phyloP scores from a whole-genome alignment of 2,888 invertebrate genomes.

The Sinelater perroti region DNA sequence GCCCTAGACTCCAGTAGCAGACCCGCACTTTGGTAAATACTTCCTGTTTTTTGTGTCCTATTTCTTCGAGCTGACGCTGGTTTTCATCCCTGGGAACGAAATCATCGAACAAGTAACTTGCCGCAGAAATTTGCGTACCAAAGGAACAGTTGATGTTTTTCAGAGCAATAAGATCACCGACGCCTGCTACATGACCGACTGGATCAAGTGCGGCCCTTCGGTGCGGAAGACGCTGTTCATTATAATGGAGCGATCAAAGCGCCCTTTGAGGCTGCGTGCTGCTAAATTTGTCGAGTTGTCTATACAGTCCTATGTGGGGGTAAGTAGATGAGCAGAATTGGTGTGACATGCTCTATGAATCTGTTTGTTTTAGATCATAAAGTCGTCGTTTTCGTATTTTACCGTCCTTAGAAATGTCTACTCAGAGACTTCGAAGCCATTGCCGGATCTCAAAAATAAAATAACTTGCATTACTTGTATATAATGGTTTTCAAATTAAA shows the following conservation, averaged over 20 bases:
- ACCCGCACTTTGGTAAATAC: not conserved
- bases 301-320: not conserved
- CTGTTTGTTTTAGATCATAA: not conserved
- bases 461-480: too few species aligned
- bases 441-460: too few species aligned
- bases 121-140: not conserved
- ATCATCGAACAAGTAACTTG: not conserved
- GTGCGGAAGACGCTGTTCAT: not conserved
- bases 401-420: not conserved
- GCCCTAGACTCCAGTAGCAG: not conserved
- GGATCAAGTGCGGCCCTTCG: not conserved
- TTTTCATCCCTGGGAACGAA: not conserved
- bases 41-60: not conserved
- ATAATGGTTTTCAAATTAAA: too few species aligned
- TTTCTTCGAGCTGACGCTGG: not conserved
- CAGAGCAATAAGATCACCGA: not conserved
- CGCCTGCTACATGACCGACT: slow-evolving; percentile 6
- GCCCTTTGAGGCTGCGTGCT: not conserved
- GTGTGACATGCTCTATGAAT: too few species aligned
- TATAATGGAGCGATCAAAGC: slow-evolving; percentile 1
- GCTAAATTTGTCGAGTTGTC: not conserved
- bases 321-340: too few species aligned
- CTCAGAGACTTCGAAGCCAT: not conserved
- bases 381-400: not conserved
- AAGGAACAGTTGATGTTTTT: not conserved